Evolutionary conservation across 2,797 vertebrate species (phyloP).

Genomic region (Poeciliopsis gracilis): DNA sequence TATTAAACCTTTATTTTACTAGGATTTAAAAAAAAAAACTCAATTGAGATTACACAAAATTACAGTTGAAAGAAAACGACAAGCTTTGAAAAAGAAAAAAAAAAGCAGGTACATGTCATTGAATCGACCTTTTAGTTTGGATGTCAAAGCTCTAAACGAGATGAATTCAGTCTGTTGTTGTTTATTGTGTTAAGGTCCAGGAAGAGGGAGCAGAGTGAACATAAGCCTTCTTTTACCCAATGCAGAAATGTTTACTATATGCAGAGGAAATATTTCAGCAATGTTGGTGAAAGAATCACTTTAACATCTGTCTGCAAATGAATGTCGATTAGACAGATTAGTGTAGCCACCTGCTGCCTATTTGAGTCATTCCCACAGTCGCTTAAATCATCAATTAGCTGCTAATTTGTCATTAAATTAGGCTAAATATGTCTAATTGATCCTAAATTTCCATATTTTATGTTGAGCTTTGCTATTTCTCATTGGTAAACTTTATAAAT

Average conservation of each 20-base stretch:
- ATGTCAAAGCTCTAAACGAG: too few species aligned
- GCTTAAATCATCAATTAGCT: background rate
- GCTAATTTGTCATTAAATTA: background rate
- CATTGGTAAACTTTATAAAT: background rate
- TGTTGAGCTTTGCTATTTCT: background rate
- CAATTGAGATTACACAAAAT: too few species aligned
- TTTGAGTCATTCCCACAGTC: background rate
- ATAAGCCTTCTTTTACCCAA: too few species aligned
- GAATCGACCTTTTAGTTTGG: too few species aligned
- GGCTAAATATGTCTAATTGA: background rate
- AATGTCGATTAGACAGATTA: background rate
- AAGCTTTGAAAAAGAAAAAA: too few species aligned
- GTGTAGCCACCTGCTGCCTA: background rate
- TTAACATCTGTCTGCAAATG: background rate
- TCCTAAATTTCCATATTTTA: background rate
- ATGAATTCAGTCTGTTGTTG: too few species aligned
- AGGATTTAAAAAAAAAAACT: too few species aligned
- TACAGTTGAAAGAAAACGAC: too few species aligned
- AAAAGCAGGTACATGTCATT: too few species aligned
- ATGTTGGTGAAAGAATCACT: background rate
- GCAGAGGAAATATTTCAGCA: background rate
- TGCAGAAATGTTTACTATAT: background rate
- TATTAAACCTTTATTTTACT: too few species aligned
- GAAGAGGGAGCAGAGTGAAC: too few species aligned
- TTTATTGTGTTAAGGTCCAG: too few species aligned